phyloP scores from a whole-genome alignment of 1,140 invertebrate genomes.

The Hyphantria cunea region DNA sequence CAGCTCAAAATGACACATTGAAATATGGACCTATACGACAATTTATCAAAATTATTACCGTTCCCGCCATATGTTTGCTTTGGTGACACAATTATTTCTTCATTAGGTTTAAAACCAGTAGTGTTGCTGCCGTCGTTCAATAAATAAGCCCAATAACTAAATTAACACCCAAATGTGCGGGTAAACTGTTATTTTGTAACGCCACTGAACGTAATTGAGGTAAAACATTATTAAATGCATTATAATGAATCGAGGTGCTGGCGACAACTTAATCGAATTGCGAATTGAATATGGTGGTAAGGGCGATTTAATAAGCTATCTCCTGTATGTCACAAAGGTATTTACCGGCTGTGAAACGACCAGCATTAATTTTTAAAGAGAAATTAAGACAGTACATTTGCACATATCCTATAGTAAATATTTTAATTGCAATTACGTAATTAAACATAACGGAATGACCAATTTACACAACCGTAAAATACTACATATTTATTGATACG shows the following conservation, averaged over 20 bases:
- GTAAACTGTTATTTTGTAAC: constrained; percentile 48
- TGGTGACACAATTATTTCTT: constrained; percentile 46
- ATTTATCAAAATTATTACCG: constrained; percentile 49
- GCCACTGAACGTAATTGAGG: constrained; percentile 48
- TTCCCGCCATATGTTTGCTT: constrained; percentile 38
- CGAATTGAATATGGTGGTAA: background rate
- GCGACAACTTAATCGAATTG: constrained; percentile 37
- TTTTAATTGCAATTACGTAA: too few relatives aligned
- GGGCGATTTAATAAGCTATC: too few relatives aligned
- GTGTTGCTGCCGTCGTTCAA: constrained; percentile 38
- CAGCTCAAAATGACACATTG: constrained; percentile 36
- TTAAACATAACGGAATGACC: too few relatives aligned
- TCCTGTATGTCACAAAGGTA: too few relatives aligned
- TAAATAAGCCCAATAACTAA: constrained; percentile 47
- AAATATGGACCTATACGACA: constrained; percentile 41
- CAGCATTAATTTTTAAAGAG: too few relatives aligned
- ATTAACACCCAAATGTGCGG: constrained; percentile 49
- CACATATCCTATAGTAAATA: too few relatives aligned
- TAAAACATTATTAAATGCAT: constrained; percentile 33
- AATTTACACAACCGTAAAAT: too few relatives aligned
- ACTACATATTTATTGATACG: too few relatives aligned
- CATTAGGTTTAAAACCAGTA: constrained; percentile 33
- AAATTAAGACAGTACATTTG: too few relatives aligned
- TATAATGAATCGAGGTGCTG: constrained; percentile 36
- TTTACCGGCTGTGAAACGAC: too few relatives aligned